phyloP scores from a whole-genome alignment of 2,797 vertebrate species.

The Brachymystax lenok region DNA sequence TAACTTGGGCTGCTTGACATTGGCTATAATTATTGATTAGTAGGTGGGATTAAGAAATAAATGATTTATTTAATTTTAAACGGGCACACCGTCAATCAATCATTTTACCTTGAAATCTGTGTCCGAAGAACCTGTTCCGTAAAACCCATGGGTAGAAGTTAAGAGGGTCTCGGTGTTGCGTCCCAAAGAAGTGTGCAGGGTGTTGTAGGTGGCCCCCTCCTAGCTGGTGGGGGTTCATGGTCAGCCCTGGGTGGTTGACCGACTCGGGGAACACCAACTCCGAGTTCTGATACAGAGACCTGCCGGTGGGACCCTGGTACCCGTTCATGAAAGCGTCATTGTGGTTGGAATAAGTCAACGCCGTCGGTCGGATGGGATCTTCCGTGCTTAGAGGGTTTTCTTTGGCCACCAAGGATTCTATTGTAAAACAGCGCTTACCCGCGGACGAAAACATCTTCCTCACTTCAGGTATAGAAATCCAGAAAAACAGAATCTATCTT shows the following conservation, averaged over 20 bases:
- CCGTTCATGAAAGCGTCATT: conserved; percentile 81
- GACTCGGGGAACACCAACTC: conserved; percentile 93
- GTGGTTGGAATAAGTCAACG: conserved; percentile 80
- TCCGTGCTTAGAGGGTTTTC: conserved; percentile 81
- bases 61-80: not conserved
- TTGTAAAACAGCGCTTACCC: conserved; percentile 94
- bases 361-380: conserved; percentile 87
- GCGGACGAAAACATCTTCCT: conserved; percentile 88
- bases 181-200: conserved; percentile 86
- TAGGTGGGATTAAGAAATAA: not conserved
- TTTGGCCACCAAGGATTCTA: conserved; percentile 94
- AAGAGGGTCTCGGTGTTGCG: conserved; percentile 91
- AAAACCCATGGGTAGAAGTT: conserved; percentile 97
- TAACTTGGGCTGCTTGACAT: not conserved
- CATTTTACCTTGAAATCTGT: conserved; percentile 90
- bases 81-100: conserved; percentile 14
- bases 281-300: conserved; percentile 86
- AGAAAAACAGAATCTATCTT: conserved; percentile 17
- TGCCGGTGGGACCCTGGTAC: conserved; percentile 77
- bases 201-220: conserved; percentile 83
- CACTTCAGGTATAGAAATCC: conserved; percentile 20
- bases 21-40: not conserved
- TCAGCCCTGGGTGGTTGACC: conserved; percentile 84
- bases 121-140: conserved; percentile 93
- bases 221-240: conserved; percentile 87